Conservation (phyloP, 2,888 invertebrate genomes). For the Iselma pallidipennis region DNA sequence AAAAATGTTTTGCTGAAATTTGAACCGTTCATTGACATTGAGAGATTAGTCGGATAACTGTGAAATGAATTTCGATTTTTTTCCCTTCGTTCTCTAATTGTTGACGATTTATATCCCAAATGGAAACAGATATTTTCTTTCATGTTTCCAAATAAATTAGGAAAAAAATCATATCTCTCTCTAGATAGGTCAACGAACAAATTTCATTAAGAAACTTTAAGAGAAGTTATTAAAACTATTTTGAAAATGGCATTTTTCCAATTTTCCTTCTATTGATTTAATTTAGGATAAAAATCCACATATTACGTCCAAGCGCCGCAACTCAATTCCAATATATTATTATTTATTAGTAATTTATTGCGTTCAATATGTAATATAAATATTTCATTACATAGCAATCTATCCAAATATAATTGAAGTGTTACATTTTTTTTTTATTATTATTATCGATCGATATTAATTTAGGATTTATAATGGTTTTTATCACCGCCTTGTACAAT, state of each 20-base stretch:
- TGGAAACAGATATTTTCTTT: background rate
- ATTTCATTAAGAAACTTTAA: slow-evolving; percentile 2
- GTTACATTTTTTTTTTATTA: background rate
- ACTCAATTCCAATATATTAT: background rate
- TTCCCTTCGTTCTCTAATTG: background rate
- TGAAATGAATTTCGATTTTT: background rate
- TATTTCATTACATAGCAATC: background rate
- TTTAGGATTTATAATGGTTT: background rate
- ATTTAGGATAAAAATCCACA: background rate
- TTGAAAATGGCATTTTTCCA: background rate
- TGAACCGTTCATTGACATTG: background rate
- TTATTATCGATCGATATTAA: slow-evolving; percentile 14
- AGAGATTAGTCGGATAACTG: background rate
- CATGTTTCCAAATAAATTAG: background rate
- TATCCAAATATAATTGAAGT: background rate
- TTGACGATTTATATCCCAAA: background rate
- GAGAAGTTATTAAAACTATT: background rate
- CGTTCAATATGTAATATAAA: background rate
- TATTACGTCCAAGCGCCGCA: background rate
- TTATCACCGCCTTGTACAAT: background rate
- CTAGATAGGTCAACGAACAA: background rate
- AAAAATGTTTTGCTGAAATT: background rate
- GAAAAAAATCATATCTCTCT: background rate
- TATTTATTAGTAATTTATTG: background rate
- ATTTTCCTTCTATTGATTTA: slow-evolving; percentile 3